Percentiles rank a stretch among this genome's conserved stretches.
These are phyloP conservation scores for Disparrhopalites patrizii DNA, from an alignment of 2,888 invertebrate genomes.

Conservation along the genomic window DNA sequence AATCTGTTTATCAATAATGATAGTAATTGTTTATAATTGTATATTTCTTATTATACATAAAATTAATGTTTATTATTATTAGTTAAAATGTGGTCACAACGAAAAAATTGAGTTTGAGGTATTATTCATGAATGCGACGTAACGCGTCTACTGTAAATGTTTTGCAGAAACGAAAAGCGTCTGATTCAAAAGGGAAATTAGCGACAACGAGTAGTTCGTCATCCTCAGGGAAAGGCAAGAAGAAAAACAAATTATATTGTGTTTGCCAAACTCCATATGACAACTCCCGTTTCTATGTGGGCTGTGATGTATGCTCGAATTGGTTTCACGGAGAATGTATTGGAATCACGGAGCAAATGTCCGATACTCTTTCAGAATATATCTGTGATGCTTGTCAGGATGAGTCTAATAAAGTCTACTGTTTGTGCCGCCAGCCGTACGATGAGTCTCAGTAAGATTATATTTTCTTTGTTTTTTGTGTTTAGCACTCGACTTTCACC, in stretches of 20 bases:
- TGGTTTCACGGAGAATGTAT: slow-evolving; percentile 99
- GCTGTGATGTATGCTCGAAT: slow-evolving; percentile 94
- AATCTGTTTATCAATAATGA: no score
- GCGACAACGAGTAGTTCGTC: neutral
- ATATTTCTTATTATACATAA: no score
- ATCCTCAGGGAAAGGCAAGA: slow-evolving; percentile 50
- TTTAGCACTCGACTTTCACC: no score
- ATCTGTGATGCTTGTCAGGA: slow-evolving; percentile 81
- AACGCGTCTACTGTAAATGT: neutral
- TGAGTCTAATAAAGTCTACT: slow-evolving; percentile 89
- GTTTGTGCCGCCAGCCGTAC: slow-evolving; percentile 92
- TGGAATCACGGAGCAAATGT: slow-evolving; percentile 85
- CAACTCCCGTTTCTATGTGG: slow-evolving; percentile 87
- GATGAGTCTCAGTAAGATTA: slow-evolving; percentile 89
- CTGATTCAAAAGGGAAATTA: slow-evolving; percentile 4
- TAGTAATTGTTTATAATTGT: no score
- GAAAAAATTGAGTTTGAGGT: no score
- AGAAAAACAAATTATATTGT: slow-evolving; percentile 77
- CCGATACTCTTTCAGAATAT: slow-evolving; percentile 84
- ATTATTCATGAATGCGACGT: no score
- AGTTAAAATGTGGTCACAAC: no score
- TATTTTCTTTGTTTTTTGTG: neutral
- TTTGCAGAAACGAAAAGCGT: slow-evolving; percentile 22
- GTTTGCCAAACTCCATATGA: slow-evolving; percentile 92
- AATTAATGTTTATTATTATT: no score